Evolutionary conservation across 2,888 invertebrate species (phyloP), one percentile per base, ranked within the genome.

Genomic region (Nysson spinosus): DNA sequence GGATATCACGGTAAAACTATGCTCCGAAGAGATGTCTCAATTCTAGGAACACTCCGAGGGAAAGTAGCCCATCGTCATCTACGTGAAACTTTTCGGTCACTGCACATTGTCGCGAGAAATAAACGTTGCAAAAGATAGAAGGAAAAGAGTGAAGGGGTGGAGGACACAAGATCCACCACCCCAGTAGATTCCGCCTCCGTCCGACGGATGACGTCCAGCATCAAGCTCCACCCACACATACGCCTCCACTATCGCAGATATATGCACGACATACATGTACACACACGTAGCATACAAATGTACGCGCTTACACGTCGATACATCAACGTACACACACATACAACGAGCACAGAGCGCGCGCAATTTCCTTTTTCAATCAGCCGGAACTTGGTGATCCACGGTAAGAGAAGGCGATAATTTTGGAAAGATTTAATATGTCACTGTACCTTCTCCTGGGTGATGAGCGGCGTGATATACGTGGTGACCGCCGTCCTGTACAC

Each of bases 401-500:
- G 24, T 54, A 40, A n/a, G 12, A 35, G 6, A 11, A 22, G 26
- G 30, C 11, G 42, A 52, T 42, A 28, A 35, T 37, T 11, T 12
- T 24, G 24, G n/a, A 50, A 42, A 49, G 14, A 37, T 52, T 44
- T 22, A 40, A 39, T 39, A 26, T 32, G 20, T 34, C 65, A 62
- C 37, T 49, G 78, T 87, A 87, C 87, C 87, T 87, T 87, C 83
- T 86, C 85, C 73, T 86, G 83, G 82, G 86, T 87, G 85, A 87
- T 86, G 79, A 86, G 84, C 77, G 86, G 86, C 69, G 87, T 85
- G 85, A 87, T 85, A 79, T 86, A 86, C 85, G 87, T 86, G 69
- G 86, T 85, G 87, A 87, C 87, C 81, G 87, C 87, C 86, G 87
- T 86, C 69, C 84, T 87, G 85, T 79, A 79, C 75, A 81, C 78